Evolutionary conservation across 2,113 vertebrate genomes (phyloP), one percentile per base, ranked within the genome.

Genomic region (Argyrosomus japonicus): DNA sequence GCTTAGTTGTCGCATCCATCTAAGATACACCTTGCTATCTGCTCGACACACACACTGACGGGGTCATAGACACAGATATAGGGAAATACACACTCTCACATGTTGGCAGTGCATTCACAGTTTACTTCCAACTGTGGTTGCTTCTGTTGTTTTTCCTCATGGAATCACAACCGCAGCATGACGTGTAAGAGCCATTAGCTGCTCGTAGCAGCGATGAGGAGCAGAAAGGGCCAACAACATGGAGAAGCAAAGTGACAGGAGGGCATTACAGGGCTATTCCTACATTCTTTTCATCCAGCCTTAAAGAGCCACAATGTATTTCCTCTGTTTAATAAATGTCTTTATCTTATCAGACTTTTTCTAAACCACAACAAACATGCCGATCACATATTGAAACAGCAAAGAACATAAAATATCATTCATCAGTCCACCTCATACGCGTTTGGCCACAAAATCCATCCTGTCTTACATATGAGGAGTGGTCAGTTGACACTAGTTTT

Each of bases 1-100:
- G 88, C 85, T 65, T 50, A 88, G 87, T 87, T 88, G 90, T 92
- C 90, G 82, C 79, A 70, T 90, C 89, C 88, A 91, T 93, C 92
- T 91, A 72, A 91, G 90, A 94, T 91, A 91, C 86, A 88, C 78
- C 87, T 88, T 65, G 71, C 83, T 88, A 91, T 91, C 91, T 84
- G 75, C 27, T 9, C 0, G 12, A 75, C 54, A 72, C 77, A 78
- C 51, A 21, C 70, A 68, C 75, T 47, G 14, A 68, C 56, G 50
- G 60, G 54, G 61, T 47, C 45, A 43, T 71, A 57, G 71, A 67
- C 56, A 57, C 73, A 53, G 68, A 27, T 47, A 40, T 40, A 3
- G 23, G 51, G 45, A 71, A 23, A 69, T 32, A 62, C 68, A 50
- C 73, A 57, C 73, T 29, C 74, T 1, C 19, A 6, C 70, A 45